Evolutionary conservation across 2,888 invertebrate genomes (phyloP), one percentile per base, ranked within the genome.

Genomic region (Octodonta nipae): DNA sequence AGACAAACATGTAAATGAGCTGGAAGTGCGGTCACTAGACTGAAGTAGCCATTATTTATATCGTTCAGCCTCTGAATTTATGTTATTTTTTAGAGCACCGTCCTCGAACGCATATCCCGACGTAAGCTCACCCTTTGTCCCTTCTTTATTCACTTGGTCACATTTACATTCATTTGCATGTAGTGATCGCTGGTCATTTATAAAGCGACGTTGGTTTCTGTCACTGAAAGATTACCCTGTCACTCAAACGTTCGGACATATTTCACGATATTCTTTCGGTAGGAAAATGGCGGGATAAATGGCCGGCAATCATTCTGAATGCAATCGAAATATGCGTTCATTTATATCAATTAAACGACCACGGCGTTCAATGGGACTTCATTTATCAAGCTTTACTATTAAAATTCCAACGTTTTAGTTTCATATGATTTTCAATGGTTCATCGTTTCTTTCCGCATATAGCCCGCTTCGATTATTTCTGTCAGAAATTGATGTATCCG

Each of bases 111-210:
- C n/a, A n/a, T n/a, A n/a, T n/a, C n/a, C n/a, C n/a, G n/a, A n/a
- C 22, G 10, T 22, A 22, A 22, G 22, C 22, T 4, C 4, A 10
- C 22, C 22, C 22, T 4, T 22, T 22, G 22, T 22, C 22, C 22
- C 22, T 22, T 4, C 11, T 22, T n/a, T 11, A 22, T 22, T 22
- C 22, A 22, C 39, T 46, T 45, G 46, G 49, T 42, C 51, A 45
- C 51, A 60, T 58, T 58, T 59, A 55, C 58, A 60, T 60, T 48
- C 51, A 60, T 59, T 59, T 60, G 59, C 60, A 60, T 60, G 52
- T 51, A 54, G 48, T 52, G 52, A 56, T 56, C 56, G 51, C 44
- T 52, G 57, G 56, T 53, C 58, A 58, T 60, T 60, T 60, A 60
- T 60, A 57, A 22, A 57, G 53, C 55, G 51, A 54, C 54, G 51